Evolutionary conservation across 2,113 vertebrate species (phyloP), one percentile per base, ranked within the genome.

Genomic region (Lethenteron reissneri): DNA sequence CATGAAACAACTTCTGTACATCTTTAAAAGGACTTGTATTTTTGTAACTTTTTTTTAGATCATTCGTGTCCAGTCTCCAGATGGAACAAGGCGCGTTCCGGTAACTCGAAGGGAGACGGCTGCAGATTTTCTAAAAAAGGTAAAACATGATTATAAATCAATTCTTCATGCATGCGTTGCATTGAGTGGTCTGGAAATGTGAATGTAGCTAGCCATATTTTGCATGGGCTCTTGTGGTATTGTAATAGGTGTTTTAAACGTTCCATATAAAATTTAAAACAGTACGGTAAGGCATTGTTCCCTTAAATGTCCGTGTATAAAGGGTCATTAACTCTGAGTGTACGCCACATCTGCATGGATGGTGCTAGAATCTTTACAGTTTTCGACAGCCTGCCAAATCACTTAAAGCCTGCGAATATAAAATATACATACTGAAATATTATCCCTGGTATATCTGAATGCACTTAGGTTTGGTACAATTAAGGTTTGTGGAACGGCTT

Each of bases 31-130:
- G 41, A 75, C n/a, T 64, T 57, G 14, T 72, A 57, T 58, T 14
- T 58, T 72, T 74, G 71, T 2, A 56, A 1, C 12, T 4, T 74
- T 68, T 19, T 72, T 15, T 0, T 74, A 99, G 94, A 85, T 89
- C 64, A 82, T 99, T 75, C 88, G 94, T 0, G 87, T 99, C 59
- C 94, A 99, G 79, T 97, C 94, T 11, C 91, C 94, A 0, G 87
- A 92, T 1, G 94, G 94, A 57, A 88, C 97, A 81, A 99, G 84
- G 78, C 87, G 95, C 73, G 89, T 99, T 74, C 78, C 82, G 0
- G 83, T 88, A 11, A 89, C 86, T 0, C 96, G 95, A 78, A 80
- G 89, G 15, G 94, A 99, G 74, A 89, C 88, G 0, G 88, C 87
- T 4, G 86, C 85, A 8, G 80, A 84, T 0, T 95, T 99, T 80